A percentile compares a stretch with the other conserved stretches of the same genome.
phyloP scores from a whole-genome alignment of 2,797 vertebrate species.

The Sarcoramphus papa region DNA sequence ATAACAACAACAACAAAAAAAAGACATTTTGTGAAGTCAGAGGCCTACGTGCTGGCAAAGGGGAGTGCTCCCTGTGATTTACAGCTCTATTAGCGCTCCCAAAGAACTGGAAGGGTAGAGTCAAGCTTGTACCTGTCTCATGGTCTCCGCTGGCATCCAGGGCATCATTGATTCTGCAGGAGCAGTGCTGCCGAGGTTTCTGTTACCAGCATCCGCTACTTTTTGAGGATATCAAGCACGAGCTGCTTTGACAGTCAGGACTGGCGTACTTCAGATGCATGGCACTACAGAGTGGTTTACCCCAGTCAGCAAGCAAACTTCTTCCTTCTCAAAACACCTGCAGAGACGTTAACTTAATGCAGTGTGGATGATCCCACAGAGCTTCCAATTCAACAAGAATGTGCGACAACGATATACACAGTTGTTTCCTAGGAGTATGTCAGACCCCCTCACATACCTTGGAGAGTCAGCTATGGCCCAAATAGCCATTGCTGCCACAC shows the following conservation, averaged over 20 bases:
- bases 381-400: not conserved
- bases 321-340: not conserved
- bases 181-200: not conserved
- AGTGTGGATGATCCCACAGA: not conserved
- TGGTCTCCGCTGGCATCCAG: not conserved
- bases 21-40: not conserved
- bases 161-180: not conserved
- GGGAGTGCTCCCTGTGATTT: not conserved
- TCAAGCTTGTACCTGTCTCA: not conserved
- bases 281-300: not conserved
- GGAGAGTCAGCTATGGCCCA: not conserved
- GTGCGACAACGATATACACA: accelerated
- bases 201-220: not conserved
- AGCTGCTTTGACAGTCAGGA: not conserved
- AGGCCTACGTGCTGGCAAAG: not conserved
- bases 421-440: not conserved
- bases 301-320: not conserved
- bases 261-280: not conserved
- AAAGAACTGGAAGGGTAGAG: not conserved
- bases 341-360: not conserved
- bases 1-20: not conserved
- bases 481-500: not conserved
- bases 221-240: not conserved
- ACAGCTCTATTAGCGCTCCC: not conserved
- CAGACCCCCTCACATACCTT: not conserved